Conservation (phyloP, 1,140 invertebrate species). For the Macrobrachium nipponense region DNA sequence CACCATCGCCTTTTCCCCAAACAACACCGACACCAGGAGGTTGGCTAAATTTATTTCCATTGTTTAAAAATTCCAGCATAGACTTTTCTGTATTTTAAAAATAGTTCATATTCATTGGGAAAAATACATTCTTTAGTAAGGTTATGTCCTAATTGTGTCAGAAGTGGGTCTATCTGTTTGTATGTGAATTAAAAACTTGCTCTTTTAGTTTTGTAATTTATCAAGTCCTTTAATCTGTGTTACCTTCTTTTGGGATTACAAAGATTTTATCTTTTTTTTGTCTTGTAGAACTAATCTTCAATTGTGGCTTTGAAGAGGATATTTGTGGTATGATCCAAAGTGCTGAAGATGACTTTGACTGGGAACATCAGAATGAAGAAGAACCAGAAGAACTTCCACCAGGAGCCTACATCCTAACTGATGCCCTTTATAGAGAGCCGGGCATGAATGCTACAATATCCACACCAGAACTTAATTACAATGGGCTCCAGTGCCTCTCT, state of each 20-base stretch:
- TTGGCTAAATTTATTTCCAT: neutral
- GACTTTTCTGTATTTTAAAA: too few relatives aligned
- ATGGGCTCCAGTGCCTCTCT: conserved; percentile 29
- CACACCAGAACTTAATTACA: conserved; percentile 9
- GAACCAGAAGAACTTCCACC: conserved; percentile 34
- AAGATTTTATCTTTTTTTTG: neutral
- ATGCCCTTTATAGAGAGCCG: neutral
- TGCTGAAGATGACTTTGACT: conserved; percentile 26
- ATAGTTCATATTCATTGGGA: too few relatives aligned
- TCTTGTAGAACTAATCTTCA: conserved; percentile 37
- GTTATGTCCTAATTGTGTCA: too few relatives aligned
- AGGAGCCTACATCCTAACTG: conserved; percentile 26
- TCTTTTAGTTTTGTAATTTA: too few relatives aligned
- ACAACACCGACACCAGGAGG: conserved; percentile 15
- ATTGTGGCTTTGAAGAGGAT: conserved; percentile 39
- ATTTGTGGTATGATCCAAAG: conserved; percentile 17
- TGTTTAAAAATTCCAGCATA: too few relatives aligned
- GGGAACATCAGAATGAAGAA: conserved; percentile 22
- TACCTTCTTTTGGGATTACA: neutral
- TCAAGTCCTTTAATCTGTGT: neutral
- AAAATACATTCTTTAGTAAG: too few relatives aligned
- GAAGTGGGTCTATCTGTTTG: too few relatives aligned
- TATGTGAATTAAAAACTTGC: too few relatives aligned
- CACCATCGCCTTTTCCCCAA: neutral
- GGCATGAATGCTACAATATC: conserved; percentile 15